Base-by-base conservation (phyloP, 1,140 invertebrate genomes). In the Orchestia grillus region DNA sequence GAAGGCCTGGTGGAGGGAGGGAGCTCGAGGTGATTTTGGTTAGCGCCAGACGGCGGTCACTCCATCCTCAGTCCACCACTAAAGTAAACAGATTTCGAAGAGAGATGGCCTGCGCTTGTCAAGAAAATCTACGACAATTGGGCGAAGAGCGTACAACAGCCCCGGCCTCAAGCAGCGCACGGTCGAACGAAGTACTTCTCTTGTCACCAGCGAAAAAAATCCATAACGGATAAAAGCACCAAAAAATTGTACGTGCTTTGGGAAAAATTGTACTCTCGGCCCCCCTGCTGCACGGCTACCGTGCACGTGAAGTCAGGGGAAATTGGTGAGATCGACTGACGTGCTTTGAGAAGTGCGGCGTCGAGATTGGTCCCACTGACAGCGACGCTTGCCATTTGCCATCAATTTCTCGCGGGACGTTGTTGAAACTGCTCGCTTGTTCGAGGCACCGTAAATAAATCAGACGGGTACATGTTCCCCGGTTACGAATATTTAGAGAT, bases 81-180 rank as follows among this genome's bases (percentile, higher is more conserved):
- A 94, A 94, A 94, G 92, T 94, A 94, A 94, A 94, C 92, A 94
- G 92, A 94, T 94, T 94, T 94, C 92, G 44, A 94, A 94, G 92
- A 94, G 92, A 94, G 92, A 94, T 94, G 92, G 92, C 92, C 44
- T 47, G 3, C 92, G 92, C 92, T 94, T 94, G 92, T 94, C 92
- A 94, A 94, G 92, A 94, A 94, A 94, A 94, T 94, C 43, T 94
- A 94, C 92, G 92, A 94, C 92, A 94, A 94, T 94, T 94, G 92
- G 92, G 44, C 92, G 92, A 45, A 94, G 92, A 16, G 92, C 92
- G 43, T 44, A 47, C 92, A 47, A 94, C 16, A 94, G 92, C 92
- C 8, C 41, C 4, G 44, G 92, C 92, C 92, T 94, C 92, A 94
- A 47, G 92, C 44, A 28, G 11, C 28, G 11, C 11, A 77, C 62